Base-by-base conservation (phyloP, 1,140 invertebrate species). In the Drosophila setifemur region DNA sequence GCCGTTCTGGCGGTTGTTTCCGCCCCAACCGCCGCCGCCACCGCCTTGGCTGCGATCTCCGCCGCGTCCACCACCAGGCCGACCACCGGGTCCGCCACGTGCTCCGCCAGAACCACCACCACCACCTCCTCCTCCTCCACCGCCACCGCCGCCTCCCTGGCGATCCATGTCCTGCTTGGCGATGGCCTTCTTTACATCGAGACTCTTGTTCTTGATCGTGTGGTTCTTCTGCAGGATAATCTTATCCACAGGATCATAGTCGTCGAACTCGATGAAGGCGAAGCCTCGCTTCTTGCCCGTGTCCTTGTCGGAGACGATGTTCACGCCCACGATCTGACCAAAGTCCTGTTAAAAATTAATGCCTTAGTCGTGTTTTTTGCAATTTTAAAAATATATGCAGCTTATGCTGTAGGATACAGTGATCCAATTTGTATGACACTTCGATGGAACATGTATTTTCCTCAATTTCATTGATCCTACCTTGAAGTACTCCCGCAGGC, bases 241-340 rank as follows among this genome's bases (percentile, higher is more conserved):
- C 93, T 98, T 98, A 85, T 98, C 97, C 54, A 99, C 97, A 7
- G 97, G 95, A 91, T 98, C 97, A 91, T 98, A 98, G 89, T 98
- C 97, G 90, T 98, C 97, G 90, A 98, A 99, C 91, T 98, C 97
- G 11, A 99, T 96, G 91, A 99, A 98, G 8, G 96, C 97, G 91
- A 98, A 98, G n/a, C 97, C 97, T 49, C 97, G 92, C 79, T 97
- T 98, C 88, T 97, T 97, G 12, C 96, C 96, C 3, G 96, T 97
- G 63, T 96, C 95, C 81, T 97, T 97, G 71, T 98, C 97, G 1
- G 95, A 96, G 9, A 98, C 97, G 72, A 98, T 95, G 70, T 96
- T 96, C n/a, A 97, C 94, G 48, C 95, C 95, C 6, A 95, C 92
- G 72, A 98, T 96, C 35, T 93, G 94, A 1, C 98, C 98, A 91